A percentile compares a stretch with the other conserved stretches of the same genome.
Evolutionary conservation across 2,888 invertebrate genomes (phyloP).

Genomic region (Lasioglossum zephyrum): DNA sequence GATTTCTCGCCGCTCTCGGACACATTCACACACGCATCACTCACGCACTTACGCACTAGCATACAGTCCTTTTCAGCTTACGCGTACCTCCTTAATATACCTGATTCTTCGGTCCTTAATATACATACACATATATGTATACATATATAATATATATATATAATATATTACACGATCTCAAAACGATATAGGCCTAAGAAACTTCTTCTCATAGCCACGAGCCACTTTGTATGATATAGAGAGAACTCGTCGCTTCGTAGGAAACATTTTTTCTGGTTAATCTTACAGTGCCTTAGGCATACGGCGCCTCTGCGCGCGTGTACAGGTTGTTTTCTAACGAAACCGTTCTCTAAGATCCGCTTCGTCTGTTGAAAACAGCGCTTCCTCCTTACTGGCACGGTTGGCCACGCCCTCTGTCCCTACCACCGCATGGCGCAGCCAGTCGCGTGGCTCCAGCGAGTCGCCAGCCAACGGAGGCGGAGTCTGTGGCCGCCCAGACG

Average conservation of each 20-base stretch:
- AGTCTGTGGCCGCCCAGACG: neutral
- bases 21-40: neutral
- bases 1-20: neutral
- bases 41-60: neutral
- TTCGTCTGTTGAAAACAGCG: neutral
- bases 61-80: conserved; percentile 8
- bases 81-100: conserved; percentile 33
- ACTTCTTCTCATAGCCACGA: conserved; percentile 65
- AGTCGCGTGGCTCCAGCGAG: neutral
- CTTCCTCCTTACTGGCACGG: neutral
- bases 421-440: neutral
- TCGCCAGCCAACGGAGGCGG: neutral
- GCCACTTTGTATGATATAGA: conserved; percentile 71
- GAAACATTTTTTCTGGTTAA: conserved; percentile 72
- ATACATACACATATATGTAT: conserved; percentile 23
- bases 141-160: conserved; percentile 7
- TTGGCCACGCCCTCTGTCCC: neutral
- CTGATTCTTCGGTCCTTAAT: conserved; percentile 34
- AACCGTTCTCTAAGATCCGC: neutral
- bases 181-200: conserved; percentile 73
- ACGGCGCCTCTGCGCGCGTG: neutral
- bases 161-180: conserved; percentile 49
- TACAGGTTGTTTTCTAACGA: neutral
- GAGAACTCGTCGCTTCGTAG: conserved; percentile 66
- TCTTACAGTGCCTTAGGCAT: conserved; percentile 57